Evolutionary conservation across 53 echinoderm and acorn worm genomes (phyloP), one percentile per base, ranked within the genome.

Genomic region (Apostichopus leukothele): DNA sequence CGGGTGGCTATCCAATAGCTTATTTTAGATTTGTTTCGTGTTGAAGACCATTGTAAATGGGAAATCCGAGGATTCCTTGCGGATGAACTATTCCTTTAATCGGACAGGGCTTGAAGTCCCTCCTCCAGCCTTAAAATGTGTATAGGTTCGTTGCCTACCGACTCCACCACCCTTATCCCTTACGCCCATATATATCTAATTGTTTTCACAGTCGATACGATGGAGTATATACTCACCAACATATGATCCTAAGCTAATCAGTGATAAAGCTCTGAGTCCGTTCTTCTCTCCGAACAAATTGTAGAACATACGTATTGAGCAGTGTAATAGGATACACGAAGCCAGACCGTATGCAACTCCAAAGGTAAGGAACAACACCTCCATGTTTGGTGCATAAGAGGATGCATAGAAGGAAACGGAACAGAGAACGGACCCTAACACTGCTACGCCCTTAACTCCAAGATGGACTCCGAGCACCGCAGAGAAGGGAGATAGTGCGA

Each of bases 371-470:
- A 54, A 81, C 6, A 81, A 59, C 20, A n/a, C 19, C 22, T 20
- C 23, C 81, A 81, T 81, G 81, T 53, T 59, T 11, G 81, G 81
- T 16, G 59, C 60, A 18, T 5, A 59, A 5, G 81, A 81, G 1
- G 81, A 81, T 0, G 59, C 81, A 55, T 50, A 81, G 16, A 81
- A 81, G n/a, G 81, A 81, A 55, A 81, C 60, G 10, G 81, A 81
- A 81, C 54, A 55, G 14, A 81, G 20, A 21, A 12, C n/a, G 20
- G 81, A 21, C 53, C 55, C 81, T 9, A 81, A 81, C 19, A 81
- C 55, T 18, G 55, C 81, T 51, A 81, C 81, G n/a, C 7, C 3
- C 18, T 81, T 81, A 14, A 81, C 55, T 57, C 81, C 81, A 22
- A 10, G 54, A 55, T 54, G 55, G 3, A 50, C 81, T 54, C 18